phyloP scores from a whole-genome alignment of 1,140 invertebrate species.

The Drosophila yakuba region DNA sequence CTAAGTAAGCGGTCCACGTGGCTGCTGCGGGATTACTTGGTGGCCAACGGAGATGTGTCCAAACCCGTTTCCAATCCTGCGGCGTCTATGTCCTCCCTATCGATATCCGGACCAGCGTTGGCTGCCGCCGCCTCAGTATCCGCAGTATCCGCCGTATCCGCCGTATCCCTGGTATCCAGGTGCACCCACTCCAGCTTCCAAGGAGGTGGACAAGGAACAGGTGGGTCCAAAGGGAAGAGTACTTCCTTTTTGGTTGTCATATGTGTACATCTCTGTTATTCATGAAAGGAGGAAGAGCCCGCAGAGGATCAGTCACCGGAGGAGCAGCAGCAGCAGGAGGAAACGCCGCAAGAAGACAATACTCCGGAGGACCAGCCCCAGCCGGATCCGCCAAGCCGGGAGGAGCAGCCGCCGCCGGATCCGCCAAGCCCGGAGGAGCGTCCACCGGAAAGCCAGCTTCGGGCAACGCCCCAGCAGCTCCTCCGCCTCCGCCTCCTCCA shows the following conservation, averaged over 20 bases:
- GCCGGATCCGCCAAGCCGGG: slow-evolving; percentile 2
- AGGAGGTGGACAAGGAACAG: not conserved
- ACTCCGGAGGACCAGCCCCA: slow-evolving; percentile 7
- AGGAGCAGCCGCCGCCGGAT: slow-evolving; percentile 3
- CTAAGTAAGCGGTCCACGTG: not conserved
- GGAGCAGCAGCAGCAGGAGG: not conserved
- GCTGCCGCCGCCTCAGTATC: slow-evolving; percentile 4
- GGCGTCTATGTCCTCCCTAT: slow-evolving; percentile 12
- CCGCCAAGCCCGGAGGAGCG: slow-evolving; percentile 9
- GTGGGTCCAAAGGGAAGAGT: not conserved
- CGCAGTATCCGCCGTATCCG: slow-evolving; percentile 15
- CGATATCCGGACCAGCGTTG: slow-evolving; percentile 2
- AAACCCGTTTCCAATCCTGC: slow-evolving; percentile 20
- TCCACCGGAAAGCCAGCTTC: slow-evolving; percentile 4
- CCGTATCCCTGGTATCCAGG: slow-evolving; percentile 4
- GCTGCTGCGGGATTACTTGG: not conserved
- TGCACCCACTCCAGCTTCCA: slow-evolving; percentile 2
- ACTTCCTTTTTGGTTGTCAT: no score
- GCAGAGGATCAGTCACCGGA: not conserved
- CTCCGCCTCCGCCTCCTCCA: not conserved
- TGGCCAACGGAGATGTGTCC: slow-evolving; percentile 13
- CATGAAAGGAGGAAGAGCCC: not conserved
- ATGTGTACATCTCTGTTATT: no score
- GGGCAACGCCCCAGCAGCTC: not conserved
- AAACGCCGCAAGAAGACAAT: not conserved